Base-by-base conservation (phyloP, 2,888 invertebrate species). In the Euplexia lucipara region DNA sequence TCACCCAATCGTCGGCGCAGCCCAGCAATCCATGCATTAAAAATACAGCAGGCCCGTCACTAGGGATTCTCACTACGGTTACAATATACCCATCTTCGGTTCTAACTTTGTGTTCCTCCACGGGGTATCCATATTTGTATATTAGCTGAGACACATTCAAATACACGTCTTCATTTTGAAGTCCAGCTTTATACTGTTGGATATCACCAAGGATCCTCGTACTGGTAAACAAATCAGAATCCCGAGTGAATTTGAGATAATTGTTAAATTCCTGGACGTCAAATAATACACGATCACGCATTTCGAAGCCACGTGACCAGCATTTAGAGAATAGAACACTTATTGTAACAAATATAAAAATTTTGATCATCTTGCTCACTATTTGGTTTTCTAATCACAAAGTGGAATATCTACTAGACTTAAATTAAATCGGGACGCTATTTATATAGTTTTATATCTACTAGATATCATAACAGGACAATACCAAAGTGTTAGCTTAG, bases 11-110 rank as follows among this genome's bases (percentile, higher is more conserved):
- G 1, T 96, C 95, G 2, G 97, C 96, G 69, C 96, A 96, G 12
- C 96, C 95, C 3, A 97, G 83, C 12, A 98, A 88, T 0, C 98
- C 98, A 84, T 98, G 98, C 86, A 97, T 97, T 62, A 98, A 85
- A 78, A 97, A 95, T 62, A 96, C 96, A 8, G 93, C 96, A 14
- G 75, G 75, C 5, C 83, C 75, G 1, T 63, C 77, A n/a, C 73
- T 62, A 0, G 97, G 97, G 70, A 98, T 98, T 64, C 98, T 95
- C 82, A 97, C 97, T 53, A 98, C 69, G 14, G 96, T 96, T 54
- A 98, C 90, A 44, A 98, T 91, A 88, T 97, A 98, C 0, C 97
- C 98, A 89, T 98, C 98, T 54, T 96, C 91, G 0, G 98, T 98
- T 71, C 91, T 88, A 3, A 97, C 95, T 16, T 91, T 86, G 81